phyloP scores from a whole-genome alignment of 2,113 vertebrate species.

The Cephalophus harveyi region DNA sequence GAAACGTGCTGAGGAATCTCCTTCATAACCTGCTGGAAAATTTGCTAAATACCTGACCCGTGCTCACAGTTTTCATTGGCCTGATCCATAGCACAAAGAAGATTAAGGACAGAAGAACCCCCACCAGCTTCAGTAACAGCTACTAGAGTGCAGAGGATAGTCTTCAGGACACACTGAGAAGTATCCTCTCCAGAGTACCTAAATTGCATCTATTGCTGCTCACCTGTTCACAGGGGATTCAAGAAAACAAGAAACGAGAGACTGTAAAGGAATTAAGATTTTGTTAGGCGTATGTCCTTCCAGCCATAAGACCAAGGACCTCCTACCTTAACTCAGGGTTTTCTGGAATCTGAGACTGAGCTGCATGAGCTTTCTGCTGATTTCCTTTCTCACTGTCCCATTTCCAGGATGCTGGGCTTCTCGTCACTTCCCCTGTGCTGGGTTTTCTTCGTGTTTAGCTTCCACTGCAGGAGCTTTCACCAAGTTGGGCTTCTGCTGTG shows the following conservation, averaged over 20 bases:
- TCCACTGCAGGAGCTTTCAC: not conserved
- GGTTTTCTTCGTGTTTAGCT: not conserved
- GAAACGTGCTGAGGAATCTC: not conserved
- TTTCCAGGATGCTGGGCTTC: not conserved
- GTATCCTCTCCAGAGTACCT: not conserved
- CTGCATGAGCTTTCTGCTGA: not conserved
- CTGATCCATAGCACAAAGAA: not conserved
- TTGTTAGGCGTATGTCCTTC: not conserved
- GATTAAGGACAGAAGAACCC: not conserved
- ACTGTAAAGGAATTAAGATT: not conserved
- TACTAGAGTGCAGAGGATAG: not conserved
- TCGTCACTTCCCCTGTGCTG: not conserved
- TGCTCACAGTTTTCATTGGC: not conserved
- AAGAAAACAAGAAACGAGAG: not conserved
- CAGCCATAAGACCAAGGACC: not conserved
- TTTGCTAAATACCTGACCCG: not conserved
- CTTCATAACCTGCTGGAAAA: not conserved
- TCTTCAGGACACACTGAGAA: not conserved
- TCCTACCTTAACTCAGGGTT: not conserved
- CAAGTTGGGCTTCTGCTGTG: not conserved
- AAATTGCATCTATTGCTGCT: not conserved
- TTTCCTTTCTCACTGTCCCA: not conserved
- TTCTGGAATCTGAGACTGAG: not conserved
- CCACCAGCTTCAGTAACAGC: not conserved
- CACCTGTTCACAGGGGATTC: not conserved